Evolutionary conservation across 2,888 invertebrate species (phyloP), one percentile per base, ranked within the genome.

Genomic region (Parelbella ahira): DNA sequence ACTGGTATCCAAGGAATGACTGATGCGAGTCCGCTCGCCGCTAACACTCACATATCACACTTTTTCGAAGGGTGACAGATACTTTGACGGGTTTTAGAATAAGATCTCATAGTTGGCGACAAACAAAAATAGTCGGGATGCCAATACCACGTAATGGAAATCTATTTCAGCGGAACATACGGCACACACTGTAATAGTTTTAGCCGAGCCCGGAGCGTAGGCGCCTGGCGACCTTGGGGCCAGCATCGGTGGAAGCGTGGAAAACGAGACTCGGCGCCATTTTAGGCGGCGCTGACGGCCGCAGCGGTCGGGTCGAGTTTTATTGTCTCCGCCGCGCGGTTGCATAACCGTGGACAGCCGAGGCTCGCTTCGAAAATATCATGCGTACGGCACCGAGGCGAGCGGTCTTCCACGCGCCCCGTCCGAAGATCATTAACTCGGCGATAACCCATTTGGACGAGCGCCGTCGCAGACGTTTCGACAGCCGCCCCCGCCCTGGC

Each of bases 181-280:
- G 68, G 65, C 69, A 69, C 75, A 68, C 75, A 68, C 71, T 71
- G 74, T 74, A 63, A 60, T 59, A 65, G 77, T 76, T 79, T 74
- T 77, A 78, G 75, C 71, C 73, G 69, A 60, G 72, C 74, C 60
- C 62, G 56, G 67, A 73, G 86, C 86, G 86, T 87, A 84, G 84
- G 86, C 82, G 84, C 81, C 68, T 59, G 61, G 68, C 70, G 82
- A 77, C 86, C 86, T 86, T 82, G 82, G 68, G 67, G 65, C 61
- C 68, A 71, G 71, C 72, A 66, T 59, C 71, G 67, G 69, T 68
- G 74, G 76, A 76, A 69, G 72, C 66, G 75, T 68, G 78, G 79
- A 78, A 77, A 79, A 74, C 60, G 79, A 81, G 80, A 74, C 79
- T 74, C 76, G 77, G 64, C 65, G 79, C 87, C 87, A 86, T 86